A percentile compares a stretch with the other conserved stretches of the same genome.
Evolutionary conservation across 2,113 vertebrate genomes (phyloP).

Genomic region (Boulengeromyrus knoepffleri): DNA sequence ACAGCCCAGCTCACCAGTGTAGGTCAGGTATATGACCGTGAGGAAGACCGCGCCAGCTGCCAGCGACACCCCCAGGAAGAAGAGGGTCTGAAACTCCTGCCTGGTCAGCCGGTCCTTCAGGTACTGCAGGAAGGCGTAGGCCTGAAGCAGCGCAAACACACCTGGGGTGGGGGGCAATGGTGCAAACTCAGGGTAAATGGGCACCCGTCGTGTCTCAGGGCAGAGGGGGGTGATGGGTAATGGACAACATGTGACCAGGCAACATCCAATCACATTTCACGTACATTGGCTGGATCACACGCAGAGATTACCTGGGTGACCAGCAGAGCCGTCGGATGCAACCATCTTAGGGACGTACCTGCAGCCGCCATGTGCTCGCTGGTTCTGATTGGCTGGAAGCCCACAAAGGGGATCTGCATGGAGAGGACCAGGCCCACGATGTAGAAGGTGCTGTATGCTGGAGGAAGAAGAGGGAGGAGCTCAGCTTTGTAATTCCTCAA

Average conservation of each 20-base stretch:
- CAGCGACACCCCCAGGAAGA: constrained; percentile 78
- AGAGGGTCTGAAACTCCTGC: constrained; percentile 81
- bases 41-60: constrained; percentile 77
- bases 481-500: background rate
- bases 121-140: constrained; percentile 81
- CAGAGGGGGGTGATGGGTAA: background rate
- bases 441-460: constrained; percentile 97
- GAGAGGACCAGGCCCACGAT: constrained; percentile 92
- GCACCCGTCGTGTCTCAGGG: background rate
- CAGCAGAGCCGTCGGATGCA: background rate
- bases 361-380: constrained; percentile 97
- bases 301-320: background rate
- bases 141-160: constrained; percentile 81
- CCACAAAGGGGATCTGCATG: constrained; percentile 96
- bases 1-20: constrained; percentile 65
- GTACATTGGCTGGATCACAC: background rate
- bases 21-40: constrained; percentile 82
- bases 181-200: background rate
- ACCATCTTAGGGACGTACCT: constrained; percentile 58
- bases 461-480: constrained; percentile 23
- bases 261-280: background rate
- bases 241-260: background rate
- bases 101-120: constrained; percentile 78
- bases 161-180: constrained; percentile 46
- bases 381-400: constrained; percentile 94